Evolutionary conservation across 2,888 invertebrate genomes (phyloP).

Genomic region (Thymelicus lineola): DNA sequence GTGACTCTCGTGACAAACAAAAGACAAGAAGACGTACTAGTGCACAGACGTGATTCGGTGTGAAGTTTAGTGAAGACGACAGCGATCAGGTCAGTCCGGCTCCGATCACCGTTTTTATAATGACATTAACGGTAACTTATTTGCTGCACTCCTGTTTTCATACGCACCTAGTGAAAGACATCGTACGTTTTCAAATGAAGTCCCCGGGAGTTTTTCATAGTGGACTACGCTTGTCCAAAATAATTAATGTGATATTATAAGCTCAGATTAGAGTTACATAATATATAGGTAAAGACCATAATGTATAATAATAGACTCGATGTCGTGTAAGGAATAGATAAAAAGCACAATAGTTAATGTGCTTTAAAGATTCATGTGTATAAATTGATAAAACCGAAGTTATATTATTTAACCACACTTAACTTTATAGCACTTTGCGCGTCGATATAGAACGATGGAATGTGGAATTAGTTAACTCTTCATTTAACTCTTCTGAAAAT

Average conservation of each 20-base stretch:
- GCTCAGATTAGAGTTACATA: slow-evolving; percentile 63
- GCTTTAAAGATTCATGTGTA: slow-evolving; percentile 25
- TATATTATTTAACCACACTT: slow-evolving; percentile 24
- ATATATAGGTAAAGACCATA: slow-evolving; percentile 54
- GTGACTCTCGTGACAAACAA: slow-evolving; percentile 44
- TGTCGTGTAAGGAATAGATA: slow-evolving; percentile 69
- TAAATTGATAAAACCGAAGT: slow-evolving; percentile 27
- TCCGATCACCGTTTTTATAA: slow-evolving; percentile 11
- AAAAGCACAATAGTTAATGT: slow-evolving; percentile 28
- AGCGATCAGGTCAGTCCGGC: slow-evolving; percentile 12
- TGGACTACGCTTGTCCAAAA: slow-evolving; percentile 65
- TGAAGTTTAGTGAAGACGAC: slow-evolving; percentile 27
- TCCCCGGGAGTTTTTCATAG: slow-evolving; percentile 39
- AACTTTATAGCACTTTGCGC: slow-evolving; percentile 18
- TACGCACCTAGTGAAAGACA: slow-evolving; percentile 31
- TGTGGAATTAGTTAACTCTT: not conserved
- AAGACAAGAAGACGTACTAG: slow-evolving; percentile 44
- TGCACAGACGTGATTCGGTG: slow-evolving; percentile 38
- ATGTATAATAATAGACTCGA: slow-evolving; percentile 70
- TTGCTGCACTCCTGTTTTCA: slow-evolving; percentile 41
- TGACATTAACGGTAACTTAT: slow-evolving; percentile 40
- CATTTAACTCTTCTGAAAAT: not conserved
- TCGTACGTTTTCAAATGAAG: slow-evolving; percentile 22
- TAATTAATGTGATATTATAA: slow-evolving; percentile 80
- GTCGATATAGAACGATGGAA: slow-evolving; percentile 7